Evolutionary conservation across 2,113 vertebrate species (phyloP).

Genomic region (Dicerorhinus sumatrensis): DNA sequence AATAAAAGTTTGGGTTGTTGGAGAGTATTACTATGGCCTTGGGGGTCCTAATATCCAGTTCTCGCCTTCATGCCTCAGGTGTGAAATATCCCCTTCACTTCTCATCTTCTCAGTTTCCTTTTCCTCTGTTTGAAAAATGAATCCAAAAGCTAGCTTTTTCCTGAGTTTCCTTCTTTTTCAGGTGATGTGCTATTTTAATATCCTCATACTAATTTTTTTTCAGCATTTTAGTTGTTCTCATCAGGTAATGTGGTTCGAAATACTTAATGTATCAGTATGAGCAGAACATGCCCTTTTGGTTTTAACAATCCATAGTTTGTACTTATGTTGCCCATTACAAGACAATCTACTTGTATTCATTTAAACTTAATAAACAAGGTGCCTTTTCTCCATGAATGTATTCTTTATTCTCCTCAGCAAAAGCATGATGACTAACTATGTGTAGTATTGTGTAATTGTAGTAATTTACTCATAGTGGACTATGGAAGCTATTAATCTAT

Average conservation of each 20-base stretch:
- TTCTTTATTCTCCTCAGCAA: background rate
- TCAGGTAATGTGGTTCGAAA: background rate
- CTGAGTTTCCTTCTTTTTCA: background rate
- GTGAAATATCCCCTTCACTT: background rate
- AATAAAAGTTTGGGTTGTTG: background rate
- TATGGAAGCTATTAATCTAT: background rate
- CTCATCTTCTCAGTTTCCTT: background rate
- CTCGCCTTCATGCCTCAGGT: accelerated
- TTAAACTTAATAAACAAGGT: background rate
- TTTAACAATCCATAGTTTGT: background rate
- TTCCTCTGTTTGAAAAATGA: background rate
- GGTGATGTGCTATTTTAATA: background rate
- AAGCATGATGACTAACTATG: background rate
- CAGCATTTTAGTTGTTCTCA: background rate
- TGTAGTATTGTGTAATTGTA: background rate
- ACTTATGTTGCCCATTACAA: background rate
- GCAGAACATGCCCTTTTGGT: background rate
- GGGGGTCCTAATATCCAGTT: background rate
- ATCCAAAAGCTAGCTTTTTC: background rate
- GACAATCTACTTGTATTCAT: background rate
- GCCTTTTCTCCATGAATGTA: background rate
- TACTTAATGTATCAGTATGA: background rate
- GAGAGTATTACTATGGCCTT: background rate
- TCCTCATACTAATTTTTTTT: background rate
- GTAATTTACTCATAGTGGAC: background rate